Conservation (phyloP, 2,113 vertebrate species). For the Gopherus flavomarginatus region DNA sequence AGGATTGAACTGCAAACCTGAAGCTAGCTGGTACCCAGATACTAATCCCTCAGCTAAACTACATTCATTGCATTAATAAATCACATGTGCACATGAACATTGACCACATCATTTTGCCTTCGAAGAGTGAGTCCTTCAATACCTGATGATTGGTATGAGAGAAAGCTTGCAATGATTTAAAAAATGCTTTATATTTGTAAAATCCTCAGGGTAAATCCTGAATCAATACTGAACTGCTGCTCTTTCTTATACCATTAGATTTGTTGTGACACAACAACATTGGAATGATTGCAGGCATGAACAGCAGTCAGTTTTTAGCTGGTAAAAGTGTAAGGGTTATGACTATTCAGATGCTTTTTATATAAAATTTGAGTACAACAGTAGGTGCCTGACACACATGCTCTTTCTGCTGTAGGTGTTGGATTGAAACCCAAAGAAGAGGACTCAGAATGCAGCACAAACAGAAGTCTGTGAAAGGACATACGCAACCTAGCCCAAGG, state of each 20-base stretch:
- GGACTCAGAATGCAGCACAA: neutral
- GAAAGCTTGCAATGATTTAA: slow-evolving; percentile 38
- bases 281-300: neutral
- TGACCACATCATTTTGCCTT: slow-evolving; percentile 32
- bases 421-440: neutral
- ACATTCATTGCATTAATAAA: slow-evolving; percentile 7
- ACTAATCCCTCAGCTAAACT: neutral
- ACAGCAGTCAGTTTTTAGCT: slow-evolving; percentile 8
- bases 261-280: slow-evolving; percentile 30
- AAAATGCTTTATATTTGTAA: slow-evolving; percentile 17
- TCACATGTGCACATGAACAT: neutral
- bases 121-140: slow-evolving; percentile 33
- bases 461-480: neutral
- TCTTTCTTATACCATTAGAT: slow-evolving; percentile 9
- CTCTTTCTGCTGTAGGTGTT: slow-evolving; percentile 44
- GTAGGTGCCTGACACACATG: neutral
- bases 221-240: slow-evolving; percentile 16
- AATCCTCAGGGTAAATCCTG: slow-evolving; percentile 39
- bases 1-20: neutral
- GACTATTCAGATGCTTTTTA: neutral
- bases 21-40: slow-evolving; percentile 39
- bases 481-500: neutral
- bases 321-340: neutral
- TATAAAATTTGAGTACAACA: neutral
- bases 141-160: slow-evolving; percentile 8